Evolutionary conservation across 2,113 vertebrate genomes (phyloP).

Genomic region (Bombycilla garrulus): DNA sequence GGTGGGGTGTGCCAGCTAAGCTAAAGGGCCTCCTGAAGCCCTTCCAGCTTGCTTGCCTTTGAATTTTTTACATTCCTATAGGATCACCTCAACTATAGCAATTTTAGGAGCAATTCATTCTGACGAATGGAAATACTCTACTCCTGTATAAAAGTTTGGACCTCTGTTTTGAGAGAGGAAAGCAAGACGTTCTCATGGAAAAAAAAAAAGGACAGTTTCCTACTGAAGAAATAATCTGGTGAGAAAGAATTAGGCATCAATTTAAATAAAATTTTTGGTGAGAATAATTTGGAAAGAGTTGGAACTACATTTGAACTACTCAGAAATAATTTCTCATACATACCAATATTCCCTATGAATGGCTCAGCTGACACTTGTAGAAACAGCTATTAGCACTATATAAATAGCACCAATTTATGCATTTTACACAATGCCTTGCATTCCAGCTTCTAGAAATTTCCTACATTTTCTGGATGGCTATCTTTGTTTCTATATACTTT

Average conservation of each 20-base stretch:
- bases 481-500: neutral
- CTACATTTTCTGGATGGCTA: neutral
- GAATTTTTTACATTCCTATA: neutral
- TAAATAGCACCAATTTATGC: slow-evolving; percentile 1
- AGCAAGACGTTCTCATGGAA: neutral
- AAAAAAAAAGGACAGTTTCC: neutral
- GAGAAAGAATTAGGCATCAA: neutral
- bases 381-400: slow-evolving; percentile 24
- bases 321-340: slow-evolving; percentile 27
- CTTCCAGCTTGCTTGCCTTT: neutral
- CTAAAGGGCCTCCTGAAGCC: neutral
- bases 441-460: slow-evolving; percentile 27
- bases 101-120: neutral
- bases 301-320: slow-evolving; percentile 1
- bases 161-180: neutral
- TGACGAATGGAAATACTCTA: neutral
- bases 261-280: neutral
- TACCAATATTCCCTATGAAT: slow-evolving; percentile 13
- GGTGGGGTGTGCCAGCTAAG: neutral
- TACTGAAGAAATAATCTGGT: neutral
- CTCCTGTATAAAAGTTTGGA: neutral
- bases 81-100: neutral
- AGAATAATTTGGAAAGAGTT: slow-evolving; percentile 7
- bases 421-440: neutral
- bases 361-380: slow-evolving; percentile 47